These are phyloP conservation scores for Cataglyphis cursor DNA, from an alignment of 2,888 invertebrate genomes.

Conservation along the genomic window DNA sequence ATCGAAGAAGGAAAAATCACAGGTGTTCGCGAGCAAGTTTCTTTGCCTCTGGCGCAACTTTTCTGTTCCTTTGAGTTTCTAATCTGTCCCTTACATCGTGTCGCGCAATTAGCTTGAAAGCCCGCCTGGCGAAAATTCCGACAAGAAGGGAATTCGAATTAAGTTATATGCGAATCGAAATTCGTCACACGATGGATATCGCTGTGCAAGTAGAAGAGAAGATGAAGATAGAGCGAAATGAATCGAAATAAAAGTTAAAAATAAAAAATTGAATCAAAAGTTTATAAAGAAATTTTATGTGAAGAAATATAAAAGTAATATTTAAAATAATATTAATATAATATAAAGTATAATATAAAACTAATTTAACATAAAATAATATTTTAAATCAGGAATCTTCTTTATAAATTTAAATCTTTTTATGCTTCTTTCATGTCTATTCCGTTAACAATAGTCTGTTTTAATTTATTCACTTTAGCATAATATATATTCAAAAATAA, in stretches of 20 bases:
- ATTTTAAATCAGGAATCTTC: background rate
- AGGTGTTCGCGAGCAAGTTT: conserved; percentile 11
- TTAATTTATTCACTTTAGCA: background rate
- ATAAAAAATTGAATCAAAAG: background rate
- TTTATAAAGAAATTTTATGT: background rate
- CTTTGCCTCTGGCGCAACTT: conserved; percentile 52
- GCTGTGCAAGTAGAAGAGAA: background rate
- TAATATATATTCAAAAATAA: background rate
- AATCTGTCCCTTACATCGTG: conserved; percentile 64
- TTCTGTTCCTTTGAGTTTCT: conserved; percentile 65
- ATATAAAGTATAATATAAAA: no score
- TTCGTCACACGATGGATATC: background rate
- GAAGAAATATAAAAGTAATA: background rate
- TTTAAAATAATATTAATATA: no score
- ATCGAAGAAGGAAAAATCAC: conserved; percentile 48
- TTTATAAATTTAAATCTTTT: background rate
- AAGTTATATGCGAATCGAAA: conserved; percentile 34
- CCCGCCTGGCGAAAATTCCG: conserved; percentile 29
- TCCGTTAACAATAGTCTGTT: background rate
- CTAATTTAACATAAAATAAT: no score
- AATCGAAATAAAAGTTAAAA: background rate
- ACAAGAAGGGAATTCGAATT: background rate
- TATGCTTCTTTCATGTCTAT: background rate
- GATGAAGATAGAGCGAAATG: background rate
- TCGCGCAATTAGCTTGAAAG: conserved; percentile 80